Evolutionary conservation across 2,888 invertebrate genomes (phyloP).

Genomic region (Melieria crassipennis): DNA sequence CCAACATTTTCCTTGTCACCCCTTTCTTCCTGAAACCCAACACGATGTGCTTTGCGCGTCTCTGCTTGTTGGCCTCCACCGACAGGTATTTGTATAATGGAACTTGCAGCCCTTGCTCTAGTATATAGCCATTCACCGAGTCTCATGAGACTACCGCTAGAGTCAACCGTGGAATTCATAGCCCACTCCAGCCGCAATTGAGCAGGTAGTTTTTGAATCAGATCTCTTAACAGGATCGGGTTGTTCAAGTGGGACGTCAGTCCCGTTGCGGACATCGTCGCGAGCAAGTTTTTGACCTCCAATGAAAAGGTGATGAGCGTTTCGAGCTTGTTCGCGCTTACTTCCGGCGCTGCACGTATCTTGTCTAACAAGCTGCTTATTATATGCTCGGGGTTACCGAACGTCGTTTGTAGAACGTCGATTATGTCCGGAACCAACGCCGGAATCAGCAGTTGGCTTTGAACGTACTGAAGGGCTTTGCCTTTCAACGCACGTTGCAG

Average conservation of each 20-base stretch:
- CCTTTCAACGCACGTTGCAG: slow-evolving; percentile 19
- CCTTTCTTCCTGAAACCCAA: slow-evolving; percentile 3
- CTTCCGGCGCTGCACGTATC: slow-evolving; percentile 1
- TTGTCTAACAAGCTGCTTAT: background rate
- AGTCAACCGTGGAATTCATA: background rate
- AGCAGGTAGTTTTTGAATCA: slow-evolving; percentile 14
- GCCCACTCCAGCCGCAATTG: slow-evolving; percentile 17
- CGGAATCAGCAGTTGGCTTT: slow-evolving; percentile 26
- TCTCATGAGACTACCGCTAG: background rate
- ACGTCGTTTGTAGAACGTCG: slow-evolving; percentile 36
- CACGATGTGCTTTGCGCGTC: slow-evolving; percentile 14
- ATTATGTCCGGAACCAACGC: slow-evolving; percentile 22
- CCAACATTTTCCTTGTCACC: background rate
- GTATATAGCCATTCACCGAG: background rate
- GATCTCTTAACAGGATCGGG: slow-evolving; percentile 15
- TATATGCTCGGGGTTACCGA: slow-evolving; percentile 26
- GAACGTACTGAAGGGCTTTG: slow-evolving; percentile 28
- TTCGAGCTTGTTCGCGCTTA: slow-evolving; percentile 22
- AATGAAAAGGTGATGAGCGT: slow-evolving; percentile 25
- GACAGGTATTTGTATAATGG: slow-evolving; percentile 1
- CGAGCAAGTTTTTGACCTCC: slow-evolving; percentile 9
- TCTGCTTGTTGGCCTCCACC: slow-evolving; percentile 5
- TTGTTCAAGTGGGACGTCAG: slow-evolving; percentile 17
- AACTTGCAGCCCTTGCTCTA: slow-evolving; percentile 6
- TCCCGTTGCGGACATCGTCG: slow-evolving; percentile 6